Evolutionary conservation across 2,113 vertebrate genomes (phyloP).

Genomic region (Ailurus styani): DNA sequence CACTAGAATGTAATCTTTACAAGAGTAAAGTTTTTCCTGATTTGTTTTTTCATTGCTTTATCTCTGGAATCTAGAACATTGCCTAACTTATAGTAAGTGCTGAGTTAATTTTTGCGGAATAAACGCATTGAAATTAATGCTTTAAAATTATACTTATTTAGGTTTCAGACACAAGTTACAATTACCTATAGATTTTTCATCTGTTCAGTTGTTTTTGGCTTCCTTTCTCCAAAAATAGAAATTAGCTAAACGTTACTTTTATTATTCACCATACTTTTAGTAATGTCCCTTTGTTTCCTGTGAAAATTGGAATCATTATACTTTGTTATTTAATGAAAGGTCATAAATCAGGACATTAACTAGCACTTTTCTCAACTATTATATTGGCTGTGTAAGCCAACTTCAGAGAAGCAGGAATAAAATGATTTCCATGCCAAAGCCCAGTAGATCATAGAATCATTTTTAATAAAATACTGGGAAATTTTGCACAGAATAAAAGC

Average conservation of each 20-base stretch:
- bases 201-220: not conserved
- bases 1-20: not conserved
- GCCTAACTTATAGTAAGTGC: not conserved
- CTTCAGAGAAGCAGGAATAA: constrained; percentile 59
- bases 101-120: not conserved
- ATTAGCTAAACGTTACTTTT: constrained; percentile 11
- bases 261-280: not conserved
- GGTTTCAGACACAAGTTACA: not conserved
- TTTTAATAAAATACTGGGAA: constrained; percentile 20
- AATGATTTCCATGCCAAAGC: constrained; percentile 55
- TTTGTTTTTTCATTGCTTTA: not conserved
- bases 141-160: constrained; percentile 36
- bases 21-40: not conserved
- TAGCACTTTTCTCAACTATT: constrained; percentile 47
- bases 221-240: constrained; percentile 45
- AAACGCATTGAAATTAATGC: not conserved
- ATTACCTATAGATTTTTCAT: not conserved
- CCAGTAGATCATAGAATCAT: constrained; percentile 14
- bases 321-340: constrained; percentile 58
- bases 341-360: constrained; percentile 61
- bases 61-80: not conserved
- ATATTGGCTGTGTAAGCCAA: constrained; percentile 61
- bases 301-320: constrained; percentile 56
- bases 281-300: constrained; percentile 8
- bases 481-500: constrained; percentile 22